Evolutionary conservation across 2,888 invertebrate species (phyloP).

Genomic region (Euplexia lucipara): DNA sequence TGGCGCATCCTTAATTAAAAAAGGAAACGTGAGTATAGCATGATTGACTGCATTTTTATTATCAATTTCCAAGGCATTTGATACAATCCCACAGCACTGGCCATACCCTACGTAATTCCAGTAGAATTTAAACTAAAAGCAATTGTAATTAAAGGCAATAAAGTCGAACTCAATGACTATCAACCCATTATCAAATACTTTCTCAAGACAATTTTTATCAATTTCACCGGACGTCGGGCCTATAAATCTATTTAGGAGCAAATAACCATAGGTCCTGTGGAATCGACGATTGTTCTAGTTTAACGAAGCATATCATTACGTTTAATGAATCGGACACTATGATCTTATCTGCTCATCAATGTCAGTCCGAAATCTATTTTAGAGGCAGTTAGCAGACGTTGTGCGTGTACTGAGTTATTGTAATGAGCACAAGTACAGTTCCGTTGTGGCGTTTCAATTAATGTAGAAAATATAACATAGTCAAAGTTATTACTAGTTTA

Average conservation of each 20-base stretch:
- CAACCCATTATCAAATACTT: conserved; percentile 64
- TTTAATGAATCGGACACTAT: conserved; percentile 84
- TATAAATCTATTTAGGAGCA: conserved; percentile 74
- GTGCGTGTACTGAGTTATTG: conserved; percentile 58
- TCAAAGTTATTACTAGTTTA: too few species aligned
- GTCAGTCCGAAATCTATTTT: conserved; percentile 85
- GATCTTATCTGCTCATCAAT: conserved; percentile 87
- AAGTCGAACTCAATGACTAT: conserved; percentile 45
- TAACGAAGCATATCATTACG: conserved; percentile 89
- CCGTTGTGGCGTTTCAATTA: neutral
- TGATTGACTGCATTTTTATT: conserved; percentile 8
- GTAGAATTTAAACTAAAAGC: conserved; percentile 47
- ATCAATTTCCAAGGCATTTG: conserved; percentile 18
- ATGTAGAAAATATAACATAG: neutral
- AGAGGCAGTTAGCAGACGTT: conserved; percentile 69
- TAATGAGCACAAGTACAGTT: conserved; percentile 53
- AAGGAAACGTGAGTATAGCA: too few species aligned
- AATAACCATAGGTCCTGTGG: conserved; percentile 76
- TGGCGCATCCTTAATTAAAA: too few species aligned
- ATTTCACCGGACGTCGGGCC: conserved; percentile 75
- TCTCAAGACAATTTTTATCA: conserved; percentile 73
- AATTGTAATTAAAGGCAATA: conserved; percentile 60
- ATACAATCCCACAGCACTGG: conserved; percentile 49
- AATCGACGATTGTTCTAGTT: conserved; percentile 87
- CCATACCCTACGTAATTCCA: conserved; percentile 51